Percentiles rank a stretch among this genome's conserved stretches.
phyloP scores from a whole-genome alignment of 2,888 invertebrate genomes.

The Cephus spinipes region DNA sequence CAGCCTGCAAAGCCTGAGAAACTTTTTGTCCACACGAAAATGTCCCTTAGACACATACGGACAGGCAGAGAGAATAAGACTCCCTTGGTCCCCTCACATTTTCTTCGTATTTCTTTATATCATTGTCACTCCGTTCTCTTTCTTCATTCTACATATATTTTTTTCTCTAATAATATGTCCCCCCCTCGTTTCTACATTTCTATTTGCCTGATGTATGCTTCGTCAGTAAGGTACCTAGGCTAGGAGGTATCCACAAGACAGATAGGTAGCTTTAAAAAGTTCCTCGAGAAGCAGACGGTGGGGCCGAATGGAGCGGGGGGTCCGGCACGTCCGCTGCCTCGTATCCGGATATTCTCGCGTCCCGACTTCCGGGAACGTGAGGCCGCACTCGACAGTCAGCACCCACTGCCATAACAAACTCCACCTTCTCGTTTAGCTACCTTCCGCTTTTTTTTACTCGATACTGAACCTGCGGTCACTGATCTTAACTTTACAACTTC shows the following conservation, averaged over 20 bases:
- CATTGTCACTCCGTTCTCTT: not conserved
- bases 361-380: slow-evolving; percentile 64
- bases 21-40: slow-evolving; percentile 48
- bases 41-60: slow-evolving; percentile 13
- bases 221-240: no score
- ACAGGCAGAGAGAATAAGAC: not conserved
- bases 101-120: not conserved
- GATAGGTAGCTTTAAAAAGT: not conserved
- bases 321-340: slow-evolving; percentile 53
- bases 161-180: not conserved
- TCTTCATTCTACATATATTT: not conserved
- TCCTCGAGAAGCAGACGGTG: not conserved
- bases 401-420: slow-evolving; percentile 28
- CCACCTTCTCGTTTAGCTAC: not conserved
- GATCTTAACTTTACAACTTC: slow-evolving; percentile 12
- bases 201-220: not conserved
- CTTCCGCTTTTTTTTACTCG: not conserved
- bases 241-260: no score
- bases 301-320: not conserved
- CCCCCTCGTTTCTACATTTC: not conserved
- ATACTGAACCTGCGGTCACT: slow-evolving; percentile 16
- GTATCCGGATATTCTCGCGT: slow-evolving; percentile 60
- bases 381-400: slow-evolving; percentile 38
- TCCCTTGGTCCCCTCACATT: not conserved
- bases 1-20: slow-evolving; percentile 55